These are phyloP conservation scores for Latrodectus hesperus DNA, from an alignment of 2,888 invertebrate species.

Conservation along the genomic window DNA sequence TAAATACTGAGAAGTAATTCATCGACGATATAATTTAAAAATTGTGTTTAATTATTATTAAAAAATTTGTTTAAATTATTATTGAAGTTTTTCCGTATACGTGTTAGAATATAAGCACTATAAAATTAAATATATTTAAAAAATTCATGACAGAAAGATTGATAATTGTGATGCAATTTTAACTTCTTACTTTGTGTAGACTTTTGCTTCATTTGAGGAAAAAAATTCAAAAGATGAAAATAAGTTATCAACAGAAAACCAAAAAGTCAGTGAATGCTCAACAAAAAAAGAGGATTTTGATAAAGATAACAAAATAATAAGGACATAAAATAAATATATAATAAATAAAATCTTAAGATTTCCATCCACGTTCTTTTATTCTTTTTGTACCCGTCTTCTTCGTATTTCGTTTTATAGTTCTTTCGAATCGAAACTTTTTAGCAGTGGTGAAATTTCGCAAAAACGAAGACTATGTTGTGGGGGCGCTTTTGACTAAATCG, in stretches of 20 bases:
- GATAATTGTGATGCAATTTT: too few relatives aligned
- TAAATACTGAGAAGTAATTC: too few relatives aligned
- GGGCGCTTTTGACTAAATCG: constrained; percentile 38
- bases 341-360: constrained; percentile 24
- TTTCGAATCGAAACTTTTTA: constrained; percentile 59
- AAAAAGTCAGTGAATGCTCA: neutral
- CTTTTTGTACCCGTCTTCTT: neutral
- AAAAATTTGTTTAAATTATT: too few relatives aligned
- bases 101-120: too few relatives aligned
- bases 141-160: too few relatives aligned
- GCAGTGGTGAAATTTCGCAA: constrained; percentile 47
- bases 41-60: too few relatives aligned
- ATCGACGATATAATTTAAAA: too few relatives aligned
- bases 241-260: neutral
- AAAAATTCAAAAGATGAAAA: neutral
- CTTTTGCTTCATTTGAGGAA: too few relatives aligned
- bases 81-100: too few relatives aligned
- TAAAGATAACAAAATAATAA: constrained; percentile 44
- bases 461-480: constrained; percentile 12
- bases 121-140: too few relatives aligned
- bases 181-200: too few relatives aligned
- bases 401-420: constrained; percentile 40
- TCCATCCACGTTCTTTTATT: neutral
- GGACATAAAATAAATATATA: constrained; percentile 28
- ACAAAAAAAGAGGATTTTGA: constrained; percentile 13